Percentiles rank a stretch among this genome's conserved stretches.
phyloP scores from a whole-genome alignment of 2,888 invertebrate genomes.

The Drosophila bunnanda region DNA sequence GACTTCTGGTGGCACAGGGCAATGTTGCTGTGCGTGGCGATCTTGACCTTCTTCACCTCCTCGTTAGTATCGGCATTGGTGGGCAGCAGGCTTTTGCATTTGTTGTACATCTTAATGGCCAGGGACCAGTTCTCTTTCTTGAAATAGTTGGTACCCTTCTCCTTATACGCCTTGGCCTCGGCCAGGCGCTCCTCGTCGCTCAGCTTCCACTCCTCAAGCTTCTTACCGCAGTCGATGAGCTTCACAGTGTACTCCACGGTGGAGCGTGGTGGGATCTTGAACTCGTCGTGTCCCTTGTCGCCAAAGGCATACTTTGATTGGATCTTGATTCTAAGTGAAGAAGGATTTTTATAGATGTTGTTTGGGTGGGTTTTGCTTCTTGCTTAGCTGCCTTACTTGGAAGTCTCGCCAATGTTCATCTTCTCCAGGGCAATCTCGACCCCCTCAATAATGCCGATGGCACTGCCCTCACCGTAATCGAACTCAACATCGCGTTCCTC shows the following conservation, averaged over 20 bases:
- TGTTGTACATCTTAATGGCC: slow-evolving; percentile 95
- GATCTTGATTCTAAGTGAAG: slow-evolving; percentile 86
- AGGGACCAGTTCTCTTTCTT: slow-evolving; percentile 91
- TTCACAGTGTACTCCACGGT: slow-evolving; percentile 92
- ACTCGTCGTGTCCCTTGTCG: slow-evolving; percentile 87
- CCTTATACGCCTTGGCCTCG: slow-evolving; percentile 92
- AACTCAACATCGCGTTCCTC: slow-evolving; percentile 94
- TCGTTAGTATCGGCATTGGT: slow-evolving; percentile 83
- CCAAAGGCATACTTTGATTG: slow-evolving; percentile 93
- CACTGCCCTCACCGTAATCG: slow-evolving; percentile 93
- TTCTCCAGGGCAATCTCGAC: slow-evolving; percentile 92
- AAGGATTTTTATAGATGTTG: too few relatives aligned
- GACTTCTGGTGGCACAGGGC: slow-evolving; percentile 92
- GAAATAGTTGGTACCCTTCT: slow-evolving; percentile 95
- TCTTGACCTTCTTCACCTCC: slow-evolving; percentile 86
- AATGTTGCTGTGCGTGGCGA: slow-evolving; percentile 92
- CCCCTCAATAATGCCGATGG: slow-evolving; percentile 91
- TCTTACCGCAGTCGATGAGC: slow-evolving; percentile 93
- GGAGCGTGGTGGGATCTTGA: slow-evolving; percentile 92
- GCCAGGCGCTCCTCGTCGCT: slow-evolving; percentile 91
- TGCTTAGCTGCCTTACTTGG: slow-evolving; percentile 82
- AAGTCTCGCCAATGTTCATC: slow-evolving; percentile 92
- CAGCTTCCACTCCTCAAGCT: slow-evolving; percentile 93
- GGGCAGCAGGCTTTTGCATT: slow-evolving; percentile 85
- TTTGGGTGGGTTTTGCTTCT: neutral